These are phyloP conservation scores for Dipus sagitta DNA, from an alignment of 2,797 vertebrate species.

Conservation along the genomic window DNA sequence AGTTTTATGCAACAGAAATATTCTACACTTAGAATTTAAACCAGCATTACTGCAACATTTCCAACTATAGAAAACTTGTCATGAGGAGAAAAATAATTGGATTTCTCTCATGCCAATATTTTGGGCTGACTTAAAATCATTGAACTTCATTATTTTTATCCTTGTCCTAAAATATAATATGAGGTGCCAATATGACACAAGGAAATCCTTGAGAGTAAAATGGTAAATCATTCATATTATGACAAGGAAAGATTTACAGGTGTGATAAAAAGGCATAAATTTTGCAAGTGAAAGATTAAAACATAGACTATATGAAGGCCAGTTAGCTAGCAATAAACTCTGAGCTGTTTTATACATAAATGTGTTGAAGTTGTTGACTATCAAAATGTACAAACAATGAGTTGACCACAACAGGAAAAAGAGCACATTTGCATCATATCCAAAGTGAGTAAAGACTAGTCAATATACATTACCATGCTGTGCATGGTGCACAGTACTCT, in stretches of 20 bases:
- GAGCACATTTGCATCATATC: not conserved
- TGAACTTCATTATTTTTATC: constrained; percentile 56
- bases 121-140: constrained; percentile 71
- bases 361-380: constrained; percentile 2
- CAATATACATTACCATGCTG: constrained; percentile 25
- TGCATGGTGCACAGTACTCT: not conserved
- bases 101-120: constrained; percentile 62
- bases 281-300: constrained; percentile 74
- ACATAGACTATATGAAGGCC: not conserved
- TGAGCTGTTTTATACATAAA: not conserved
- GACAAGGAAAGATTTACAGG: constrained; percentile 69
- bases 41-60: constrained; percentile 70
- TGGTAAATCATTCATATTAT: constrained; percentile 59
- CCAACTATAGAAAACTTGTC: constrained; percentile 70
- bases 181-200: constrained; percentile 6
- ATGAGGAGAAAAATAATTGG: constrained; percentile 49
- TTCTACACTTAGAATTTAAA: constrained; percentile 77
- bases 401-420: not conserved
- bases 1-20: constrained; percentile 65
- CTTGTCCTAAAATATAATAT: constrained; percentile 66
- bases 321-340: constrained; percentile 24
- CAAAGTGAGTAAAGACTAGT: constrained; percentile 43
- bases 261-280: constrained; percentile 62
- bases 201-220: constrained; percentile 72
- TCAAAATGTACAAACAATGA: not conserved